Conservation (phyloP, 2,888 invertebrate species). For the Pseudoips prasinana region DNA sequence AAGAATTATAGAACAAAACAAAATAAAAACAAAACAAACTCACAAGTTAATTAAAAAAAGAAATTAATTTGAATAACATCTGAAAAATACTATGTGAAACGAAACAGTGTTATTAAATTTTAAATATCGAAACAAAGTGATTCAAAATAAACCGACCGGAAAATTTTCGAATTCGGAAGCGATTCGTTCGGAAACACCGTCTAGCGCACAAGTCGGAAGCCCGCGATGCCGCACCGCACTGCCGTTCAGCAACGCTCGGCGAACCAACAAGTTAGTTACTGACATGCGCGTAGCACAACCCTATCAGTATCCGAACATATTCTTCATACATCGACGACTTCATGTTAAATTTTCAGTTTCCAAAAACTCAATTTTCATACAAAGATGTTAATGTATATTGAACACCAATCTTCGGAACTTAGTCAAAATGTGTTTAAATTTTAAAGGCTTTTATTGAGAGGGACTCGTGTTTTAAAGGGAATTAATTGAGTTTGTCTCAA, state of each 20-base stretch:
- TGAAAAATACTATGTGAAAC: too few relatives aligned
- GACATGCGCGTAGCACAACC: constrained; percentile 71
- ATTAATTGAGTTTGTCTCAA: constrained; percentile 78
- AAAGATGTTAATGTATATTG: constrained; percentile 25
- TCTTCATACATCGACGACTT: constrained; percentile 35
- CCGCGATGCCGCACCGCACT: constrained; percentile 70
- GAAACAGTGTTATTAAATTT: too few relatives aligned
- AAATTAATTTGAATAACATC: too few relatives aligned
- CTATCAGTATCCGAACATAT: constrained; percentile 37
- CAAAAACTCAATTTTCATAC: constrained; percentile 4
- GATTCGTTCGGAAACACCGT: constrained; percentile 41
- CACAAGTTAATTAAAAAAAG: background rate
- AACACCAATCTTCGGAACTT: constrained; percentile 18
- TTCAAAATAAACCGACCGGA: constrained; percentile 29
- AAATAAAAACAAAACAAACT: background rate
- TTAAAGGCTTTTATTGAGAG: constrained; percentile 70
- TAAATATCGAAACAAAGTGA: constrained; percentile 18
- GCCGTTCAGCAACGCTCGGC: constrained; percentile 57
- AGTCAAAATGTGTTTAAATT: constrained; percentile 69
- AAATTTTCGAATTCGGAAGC: constrained; percentile 41
- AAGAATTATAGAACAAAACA: background rate
- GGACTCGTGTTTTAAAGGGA: constrained; percentile 66
- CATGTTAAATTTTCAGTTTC: constrained; percentile 10
- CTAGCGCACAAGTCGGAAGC: constrained; percentile 50
- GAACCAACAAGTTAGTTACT: constrained; percentile 75